phyloP scores from a whole-genome alignment of 2,113 vertebrate species.

The Marmota monax region DNA sequence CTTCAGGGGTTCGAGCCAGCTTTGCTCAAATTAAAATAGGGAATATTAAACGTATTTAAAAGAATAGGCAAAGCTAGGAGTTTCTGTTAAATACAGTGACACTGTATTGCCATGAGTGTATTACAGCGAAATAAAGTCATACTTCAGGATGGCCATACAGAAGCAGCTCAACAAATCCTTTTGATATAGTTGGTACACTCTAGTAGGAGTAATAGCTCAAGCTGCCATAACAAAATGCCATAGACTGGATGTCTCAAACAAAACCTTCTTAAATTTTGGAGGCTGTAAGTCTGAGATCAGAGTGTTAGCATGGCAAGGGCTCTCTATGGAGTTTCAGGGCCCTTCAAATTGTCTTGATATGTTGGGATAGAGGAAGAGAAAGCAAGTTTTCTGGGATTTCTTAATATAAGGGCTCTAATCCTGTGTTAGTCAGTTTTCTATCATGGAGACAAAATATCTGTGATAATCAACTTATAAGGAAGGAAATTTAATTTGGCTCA shows the following conservation, averaged over 20 bases:
- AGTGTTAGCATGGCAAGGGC: neutral
- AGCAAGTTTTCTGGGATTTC: neutral
- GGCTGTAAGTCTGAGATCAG: neutral
- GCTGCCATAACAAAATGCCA: neutral
- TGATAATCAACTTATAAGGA: neutral
- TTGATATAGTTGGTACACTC: neutral
- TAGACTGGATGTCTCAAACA: neutral
- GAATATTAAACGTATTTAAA: conserved; percentile 40
- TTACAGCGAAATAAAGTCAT: neutral
- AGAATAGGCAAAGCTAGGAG: neutral
- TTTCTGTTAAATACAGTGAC: conserved; percentile 18
- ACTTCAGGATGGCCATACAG: neutral
- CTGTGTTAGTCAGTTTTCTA: neutral
- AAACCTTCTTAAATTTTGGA: conserved; percentile 1
- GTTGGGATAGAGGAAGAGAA: too few species aligned
- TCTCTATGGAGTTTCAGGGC: neutral
- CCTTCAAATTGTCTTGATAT: neutral
- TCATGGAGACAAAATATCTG: neutral
- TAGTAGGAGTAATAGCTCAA: neutral
- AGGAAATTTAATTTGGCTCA: neutral
- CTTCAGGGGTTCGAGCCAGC: neutral
- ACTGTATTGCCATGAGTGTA: neutral
- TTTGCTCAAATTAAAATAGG: neutral
- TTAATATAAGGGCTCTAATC: neutral
- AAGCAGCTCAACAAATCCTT: conserved; percentile 36